Evolutionary conservation across 2,797 vertebrate genomes (phyloP), one percentile per base, ranked within the genome.

Genomic region (Melanotaenia parkinsoni): DNA sequence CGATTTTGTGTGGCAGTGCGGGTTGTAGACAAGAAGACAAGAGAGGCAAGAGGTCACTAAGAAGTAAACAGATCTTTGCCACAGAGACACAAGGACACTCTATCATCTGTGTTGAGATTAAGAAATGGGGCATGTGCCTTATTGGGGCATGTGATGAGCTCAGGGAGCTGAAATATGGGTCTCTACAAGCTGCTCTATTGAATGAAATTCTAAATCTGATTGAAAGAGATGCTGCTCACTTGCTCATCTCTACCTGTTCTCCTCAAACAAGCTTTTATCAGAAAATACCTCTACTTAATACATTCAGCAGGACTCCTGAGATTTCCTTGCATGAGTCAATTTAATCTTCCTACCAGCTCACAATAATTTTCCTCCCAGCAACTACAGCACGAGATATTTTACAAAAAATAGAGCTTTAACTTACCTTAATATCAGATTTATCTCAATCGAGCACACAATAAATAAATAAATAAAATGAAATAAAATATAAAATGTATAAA

Each of bases 131-230:
- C 28, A 3, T 3, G 28, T 28, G 51, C 13, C 51, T 56, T 57
- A 45, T 28, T 57, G 26, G 53, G 37, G 33, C 35, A 53, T 43
- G 13, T 58, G 66, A 58, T 58, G 38, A 58, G 38, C 37, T 50
- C 66, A 35, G 40, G n/a, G 14, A 50, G 57, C 13, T 67, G n/a
- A n/a, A 22, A 58, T 58, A 45, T 20, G 40, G 43, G n/a, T 40
- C 26, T 35, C 35, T 22, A 28, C 20, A 26, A 9, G 16, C 54
- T 33, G 54, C 9, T 33, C 20, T 5, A 33, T 33, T 18, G 24
- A 20, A 32, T 47, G 26, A 43, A 43, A 18, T 28, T 43, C 0
- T 3, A 33, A 32, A 58, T 30, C 12, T 10, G 33, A 50, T 10
- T 0, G 10, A n/a, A 40, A 30, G 5, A 13, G 8, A 13, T 45